Percentiles rank a stretch among this genome's conserved stretches.
Evolutionary conservation across 2,797 vertebrate species (phyloP).

Genomic region (Hoplostethus mediterraneus): DNA sequence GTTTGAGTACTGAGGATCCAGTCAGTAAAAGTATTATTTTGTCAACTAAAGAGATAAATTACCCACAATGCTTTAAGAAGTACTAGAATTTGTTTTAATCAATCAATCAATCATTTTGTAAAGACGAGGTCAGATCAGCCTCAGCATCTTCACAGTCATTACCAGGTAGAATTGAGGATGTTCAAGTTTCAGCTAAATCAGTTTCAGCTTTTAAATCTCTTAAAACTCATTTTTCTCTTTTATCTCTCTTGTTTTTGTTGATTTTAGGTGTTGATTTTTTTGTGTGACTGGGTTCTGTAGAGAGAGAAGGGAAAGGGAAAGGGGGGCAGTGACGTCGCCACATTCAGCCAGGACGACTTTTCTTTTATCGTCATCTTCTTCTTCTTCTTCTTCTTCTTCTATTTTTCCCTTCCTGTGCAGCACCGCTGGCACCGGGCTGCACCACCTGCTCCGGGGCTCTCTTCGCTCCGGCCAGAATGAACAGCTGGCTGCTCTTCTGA

Average conservation of each 20-base stretch:
- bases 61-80: too few relatives aligned
- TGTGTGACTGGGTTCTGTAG: background rate
- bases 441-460: constrained; percentile 83
- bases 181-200: too few relatives aligned
- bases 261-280: background rate
- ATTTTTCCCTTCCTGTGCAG: constrained; percentile 67
- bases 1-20: too few relatives aligned
- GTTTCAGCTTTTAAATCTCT: too few relatives aligned
- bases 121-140: too few relatives aligned
- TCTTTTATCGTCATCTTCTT: constrained; percentile 68
- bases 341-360: constrained; percentile 54
- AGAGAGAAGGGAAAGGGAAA: background rate
- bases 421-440: constrained; percentile 80
- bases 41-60: too few relatives aligned
- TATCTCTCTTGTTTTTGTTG: constrained; percentile 2
- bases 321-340: constrained; percentile 21
- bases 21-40: too few relatives aligned
- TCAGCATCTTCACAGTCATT: too few relatives aligned
- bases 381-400: constrained; percentile 23
- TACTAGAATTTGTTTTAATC: too few relatives aligned
- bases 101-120: too few relatives aligned
- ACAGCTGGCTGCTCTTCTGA: constrained; percentile 88
- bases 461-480: constrained; percentile 79
- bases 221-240: constrained; percentile 2
- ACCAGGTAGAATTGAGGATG: too few relatives aligned